Base-by-base conservation (phyloP, 2,797 vertebrate genomes). In the Otolemur crassicaudatus region DNA sequence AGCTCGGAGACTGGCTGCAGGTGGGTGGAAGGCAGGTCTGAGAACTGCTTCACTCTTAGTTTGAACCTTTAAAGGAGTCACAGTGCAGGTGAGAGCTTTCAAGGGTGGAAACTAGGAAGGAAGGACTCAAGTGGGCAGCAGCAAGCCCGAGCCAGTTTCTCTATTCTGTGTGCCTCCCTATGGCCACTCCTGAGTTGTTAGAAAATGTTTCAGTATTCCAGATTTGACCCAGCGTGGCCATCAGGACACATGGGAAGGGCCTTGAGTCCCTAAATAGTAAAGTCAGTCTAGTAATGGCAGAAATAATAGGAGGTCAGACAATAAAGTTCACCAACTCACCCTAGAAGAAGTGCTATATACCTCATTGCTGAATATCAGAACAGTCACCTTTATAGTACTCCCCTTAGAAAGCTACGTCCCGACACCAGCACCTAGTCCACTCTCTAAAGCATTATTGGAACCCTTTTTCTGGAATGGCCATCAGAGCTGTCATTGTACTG, bases 161-260 rank as follows among this genome's bases (percentile, higher is more conserved):
- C 46, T 0, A 12, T 56, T 12, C 19, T 14, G 53, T 46, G 2
- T 43, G 17, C 27, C 7, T 27, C 31, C 72, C 27, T 0, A 0
- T 20, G 40, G 46, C 7, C 53, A 72, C 31, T 80, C 53, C 34
- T 17, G 67, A 46, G 67, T 23, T 49, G 80, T 53, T 23, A 34
- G 65, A n/a, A 25, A 43, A 67, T 46, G 69, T 13, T 5, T 23
- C 0, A 10, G 2, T 12, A 40, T 19, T 75, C n/a, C 77, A 6
- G 87, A 53, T 53, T 40, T 16, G n/a, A 63, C 25, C 34, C n/a
- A n/a, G 31, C 17, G 23, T 2, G 8, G 75, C 49, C 12, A 12
- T 7, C 8, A 7, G 37, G 23, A 0, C 0, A 31, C 40, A 1
- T 1, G 13, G 49, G 60, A 43, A 27, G 20, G 37, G 53, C 12